Evolutionary conservation across 2,113 vertebrate species (phyloP).

Genomic region (Psilopogon haemacephalus): DNA sequence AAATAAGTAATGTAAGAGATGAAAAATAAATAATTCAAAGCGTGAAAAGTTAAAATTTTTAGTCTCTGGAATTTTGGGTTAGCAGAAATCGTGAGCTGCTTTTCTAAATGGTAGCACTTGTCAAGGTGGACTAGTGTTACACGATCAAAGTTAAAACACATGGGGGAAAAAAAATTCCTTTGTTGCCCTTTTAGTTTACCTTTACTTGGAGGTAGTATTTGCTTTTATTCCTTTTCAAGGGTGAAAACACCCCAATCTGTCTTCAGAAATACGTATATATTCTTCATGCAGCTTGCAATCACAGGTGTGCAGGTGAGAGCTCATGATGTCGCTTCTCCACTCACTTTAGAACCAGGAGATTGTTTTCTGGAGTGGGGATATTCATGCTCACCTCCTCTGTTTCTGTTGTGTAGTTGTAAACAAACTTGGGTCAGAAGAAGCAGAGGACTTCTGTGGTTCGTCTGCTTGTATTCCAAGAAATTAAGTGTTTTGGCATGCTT

Average conservation of each 20-base stretch:
- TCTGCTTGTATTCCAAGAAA: not conserved
- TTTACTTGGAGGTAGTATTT: not conserved
- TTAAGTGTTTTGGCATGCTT: not conserved
- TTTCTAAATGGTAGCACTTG: not conserved
- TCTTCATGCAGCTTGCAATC: not conserved
- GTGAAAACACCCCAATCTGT: not conserved
- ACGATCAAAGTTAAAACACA: not conserved
- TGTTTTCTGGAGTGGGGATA: not conserved
- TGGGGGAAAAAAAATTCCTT: not conserved
- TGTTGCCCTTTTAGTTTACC: not conserved
- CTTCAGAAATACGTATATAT: not conserved
- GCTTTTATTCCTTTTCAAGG: not conserved
- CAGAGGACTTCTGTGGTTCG: not conserved
- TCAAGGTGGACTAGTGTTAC: not conserved
- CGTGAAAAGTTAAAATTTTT: not conserved
- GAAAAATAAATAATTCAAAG: not conserved
- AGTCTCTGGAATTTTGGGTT: not conserved
- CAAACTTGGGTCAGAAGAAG: not conserved
- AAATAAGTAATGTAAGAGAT: not conserved
- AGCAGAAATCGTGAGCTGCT: not conserved
- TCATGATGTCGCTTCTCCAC: not conserved
- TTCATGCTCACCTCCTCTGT: not conserved
- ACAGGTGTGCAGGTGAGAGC: not conserved
- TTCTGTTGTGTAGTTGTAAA: not conserved
- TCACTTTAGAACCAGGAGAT: not conserved